Percentiles rank a stretch among this genome's conserved stretches.
Conservation (phyloP, 2,797 vertebrate species). For the Hippoglossus hippoglossus region DNA sequence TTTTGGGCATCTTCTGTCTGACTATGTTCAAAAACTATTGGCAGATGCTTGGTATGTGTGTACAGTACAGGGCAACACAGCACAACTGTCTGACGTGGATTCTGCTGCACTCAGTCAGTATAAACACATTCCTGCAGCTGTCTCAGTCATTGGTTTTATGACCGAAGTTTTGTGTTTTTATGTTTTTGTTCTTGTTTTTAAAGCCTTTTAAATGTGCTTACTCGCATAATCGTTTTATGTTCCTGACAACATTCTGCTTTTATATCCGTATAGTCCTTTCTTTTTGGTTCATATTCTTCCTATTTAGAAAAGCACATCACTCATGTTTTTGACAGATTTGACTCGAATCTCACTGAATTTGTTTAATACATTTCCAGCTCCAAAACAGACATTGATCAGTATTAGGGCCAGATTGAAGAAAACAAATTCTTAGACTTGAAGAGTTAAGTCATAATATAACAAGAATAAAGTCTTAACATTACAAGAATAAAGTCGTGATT, state of each 20-base stretch:
- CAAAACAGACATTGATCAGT: not conserved
- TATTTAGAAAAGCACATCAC: not conserved
- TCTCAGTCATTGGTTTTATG: constrained; percentile 1
- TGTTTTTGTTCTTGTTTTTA: not conserved
- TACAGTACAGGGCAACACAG: constrained; percentile 20
- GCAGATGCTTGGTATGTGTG: constrained; percentile 24
- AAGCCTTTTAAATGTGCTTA: not conserved
- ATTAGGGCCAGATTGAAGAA: no score
- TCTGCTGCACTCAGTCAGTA: not conserved
- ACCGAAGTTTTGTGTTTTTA: not conserved
- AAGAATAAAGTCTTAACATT: no score
- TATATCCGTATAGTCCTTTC: not conserved
- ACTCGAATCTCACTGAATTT: not conserved
- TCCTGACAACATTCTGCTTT: not conserved
- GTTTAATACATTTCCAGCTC: not conserved
- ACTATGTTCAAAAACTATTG: constrained; percentile 44
- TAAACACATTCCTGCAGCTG: not conserved
- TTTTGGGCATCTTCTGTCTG: constrained; percentile 54
- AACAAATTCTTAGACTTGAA: no score
- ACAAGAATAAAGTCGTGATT: no score
- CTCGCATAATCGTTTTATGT: not conserved
- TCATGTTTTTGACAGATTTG: not conserved
- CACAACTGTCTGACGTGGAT: constrained; percentile 10
- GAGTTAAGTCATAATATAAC: no score
- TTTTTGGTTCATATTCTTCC: not conserved